Conservation (phyloP, 1,140 invertebrate species). For the Brachionus rotundiformis region DNA sequence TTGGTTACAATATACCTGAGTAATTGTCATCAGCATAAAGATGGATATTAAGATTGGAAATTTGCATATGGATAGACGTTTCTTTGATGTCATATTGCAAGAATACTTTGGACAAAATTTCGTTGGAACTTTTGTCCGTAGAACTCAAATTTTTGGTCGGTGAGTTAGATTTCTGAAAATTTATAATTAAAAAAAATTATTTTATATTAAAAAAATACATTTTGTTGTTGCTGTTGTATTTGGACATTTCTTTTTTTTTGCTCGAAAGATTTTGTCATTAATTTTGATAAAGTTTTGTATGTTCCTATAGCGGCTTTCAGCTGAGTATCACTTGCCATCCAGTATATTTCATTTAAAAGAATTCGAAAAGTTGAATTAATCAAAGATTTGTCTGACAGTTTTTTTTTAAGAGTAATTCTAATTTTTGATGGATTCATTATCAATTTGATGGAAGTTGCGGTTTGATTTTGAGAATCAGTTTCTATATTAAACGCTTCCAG, state of each 20-base stretch:
- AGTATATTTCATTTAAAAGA: slow-evolving; percentile 92
- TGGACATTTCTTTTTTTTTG: slow-evolving; percentile 79
- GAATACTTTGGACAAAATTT: slow-evolving; percentile 73
- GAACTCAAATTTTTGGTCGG: slow-evolving; percentile 55
- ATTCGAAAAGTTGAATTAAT: slow-evolving; percentile 86
- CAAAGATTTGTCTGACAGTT: slow-evolving; percentile 84
- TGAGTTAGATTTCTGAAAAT: slow-evolving; percentile 46
- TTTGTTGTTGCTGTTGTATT: slow-evolving; percentile 72
- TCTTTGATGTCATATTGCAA: slow-evolving; percentile 87
- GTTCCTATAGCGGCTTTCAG: slow-evolving; percentile 83
- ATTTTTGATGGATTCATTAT: slow-evolving; percentile 92
- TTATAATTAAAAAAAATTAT: background rate
- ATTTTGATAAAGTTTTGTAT: slow-evolving; percentile 27
- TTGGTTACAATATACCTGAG: slow-evolving; percentile 69
- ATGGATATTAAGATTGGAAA: slow-evolving; percentile 89
- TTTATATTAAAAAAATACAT: background rate
- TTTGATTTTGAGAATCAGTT: slow-evolving; percentile 40
- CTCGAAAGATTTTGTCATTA: slow-evolving; percentile 84
- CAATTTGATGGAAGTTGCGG: slow-evolving; percentile 78
- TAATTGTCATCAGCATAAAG: slow-evolving; percentile 84
- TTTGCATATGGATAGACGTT: slow-evolving; percentile 94
- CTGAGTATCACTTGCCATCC: slow-evolving; percentile 95
- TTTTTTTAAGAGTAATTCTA: slow-evolving; percentile 93
- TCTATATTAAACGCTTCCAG: slow-evolving; percentile 74
- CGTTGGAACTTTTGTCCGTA: slow-evolving; percentile 45